Evolutionary conservation across 2,113 vertebrate species (phyloP), one percentile per base, ranked within the genome.

Genomic region (Callithrix jacchus): DNA sequence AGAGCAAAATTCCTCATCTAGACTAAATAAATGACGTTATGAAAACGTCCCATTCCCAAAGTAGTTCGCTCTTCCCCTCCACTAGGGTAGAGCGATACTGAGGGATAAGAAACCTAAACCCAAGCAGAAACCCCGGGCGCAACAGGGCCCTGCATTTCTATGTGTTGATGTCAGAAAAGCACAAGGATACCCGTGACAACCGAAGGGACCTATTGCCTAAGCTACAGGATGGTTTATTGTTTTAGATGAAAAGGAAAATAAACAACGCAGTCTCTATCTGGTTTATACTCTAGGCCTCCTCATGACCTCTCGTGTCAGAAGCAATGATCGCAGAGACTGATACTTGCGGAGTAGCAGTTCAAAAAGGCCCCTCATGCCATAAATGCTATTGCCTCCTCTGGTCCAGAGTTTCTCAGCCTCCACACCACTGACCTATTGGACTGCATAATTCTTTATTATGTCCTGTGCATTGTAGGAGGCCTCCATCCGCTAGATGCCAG

Each of bases 1-100:
- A 95, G 47, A 95, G 89, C 77, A 40, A 16, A 54, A 35, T 68
- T 86, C 86, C 89, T 82, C 84, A 14, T 92, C 61, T 66, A 97
- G 91, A 94, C 93, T 95, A 96, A 98, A 93, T 93, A 94, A 66
- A 93, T 95, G 97, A 97, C 96, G 52, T 95, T 89, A 68, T 6
- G 40, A 85, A 96, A 87, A 86, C 56, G 56, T 80, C 77, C 81
- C 73, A 16, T 54, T 74, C 66, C 82, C 35, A 6, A 30, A 70
- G 35, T 40, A 89, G 82, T 85, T 87, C 70, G 58, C 66, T 73
- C 79, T 92, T 84, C 77, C 92, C 82, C 61, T 14, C 81, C 58
- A 5, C 27, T 27, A 47, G 54, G 79, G 47, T 66, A 40, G 16
- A 37, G 61, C 58, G 9, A 25, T 30, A 89, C 94, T 16, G 64